phyloP scores from a whole-genome alignment of 2,113 vertebrate species.

The Murina feae region DNA sequence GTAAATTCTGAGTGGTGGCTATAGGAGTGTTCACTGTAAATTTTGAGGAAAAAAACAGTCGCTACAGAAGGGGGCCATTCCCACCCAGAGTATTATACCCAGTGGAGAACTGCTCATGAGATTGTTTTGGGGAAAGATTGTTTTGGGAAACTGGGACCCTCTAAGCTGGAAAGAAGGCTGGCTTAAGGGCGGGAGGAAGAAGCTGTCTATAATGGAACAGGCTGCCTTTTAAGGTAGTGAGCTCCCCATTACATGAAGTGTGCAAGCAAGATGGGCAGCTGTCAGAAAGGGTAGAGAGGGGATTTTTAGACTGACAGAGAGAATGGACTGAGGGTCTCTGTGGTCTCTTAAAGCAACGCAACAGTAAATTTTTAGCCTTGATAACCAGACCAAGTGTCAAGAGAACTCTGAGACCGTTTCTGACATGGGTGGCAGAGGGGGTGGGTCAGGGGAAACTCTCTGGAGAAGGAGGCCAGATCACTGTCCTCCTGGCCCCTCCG shows the following conservation, averaged over 20 bases:
- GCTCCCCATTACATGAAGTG: not conserved
- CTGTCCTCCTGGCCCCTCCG: not conserved
- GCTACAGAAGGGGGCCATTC: not conserved
- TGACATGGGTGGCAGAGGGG: not conserved
- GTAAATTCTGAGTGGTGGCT: not conserved
- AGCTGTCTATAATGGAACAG: not conserved
- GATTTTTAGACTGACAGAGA: not conserved
- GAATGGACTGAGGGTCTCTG: not conserved
- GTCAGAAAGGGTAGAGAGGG: not conserved
- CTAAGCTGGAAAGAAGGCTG: not conserved
- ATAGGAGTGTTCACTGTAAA: not conserved
- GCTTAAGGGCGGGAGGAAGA: accelerated
- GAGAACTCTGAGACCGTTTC: not conserved
- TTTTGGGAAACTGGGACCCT: not conserved
- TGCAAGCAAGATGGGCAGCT: not conserved
- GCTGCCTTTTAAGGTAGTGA: not conserved
- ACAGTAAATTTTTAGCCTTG: not conserved
- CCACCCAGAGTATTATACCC: not conserved
- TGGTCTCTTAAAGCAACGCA: not conserved
- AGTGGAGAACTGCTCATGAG: not conserved
- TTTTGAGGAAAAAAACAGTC: not conserved
- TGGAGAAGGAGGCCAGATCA: not conserved
- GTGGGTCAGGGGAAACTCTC: not conserved
- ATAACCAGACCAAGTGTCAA: not conserved
- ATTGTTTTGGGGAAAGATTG: no score